phyloP scores from a whole-genome alignment of 2,113 vertebrate genomes.

The Misgurnus anguillicaudatus region DNA sequence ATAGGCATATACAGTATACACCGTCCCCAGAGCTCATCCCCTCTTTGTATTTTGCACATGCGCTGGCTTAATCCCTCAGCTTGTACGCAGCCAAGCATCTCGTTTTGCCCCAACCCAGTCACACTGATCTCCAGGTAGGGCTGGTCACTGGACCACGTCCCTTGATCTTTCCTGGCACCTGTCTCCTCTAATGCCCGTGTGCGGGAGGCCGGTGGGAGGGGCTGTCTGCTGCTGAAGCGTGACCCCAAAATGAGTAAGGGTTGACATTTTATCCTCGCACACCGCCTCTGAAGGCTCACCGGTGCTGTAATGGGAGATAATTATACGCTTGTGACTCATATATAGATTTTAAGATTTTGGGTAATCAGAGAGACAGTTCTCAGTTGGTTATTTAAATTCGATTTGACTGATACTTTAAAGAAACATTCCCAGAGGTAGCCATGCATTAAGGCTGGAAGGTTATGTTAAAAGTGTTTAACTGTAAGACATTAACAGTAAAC shows the following conservation, averaged over 20 bases:
- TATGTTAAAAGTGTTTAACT: not conserved
- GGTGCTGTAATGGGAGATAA: constrained; percentile 11
- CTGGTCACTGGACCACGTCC: constrained; percentile 18
- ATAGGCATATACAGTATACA: no score
- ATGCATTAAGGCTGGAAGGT: not conserved
- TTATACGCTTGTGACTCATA: constrained; percentile 19
- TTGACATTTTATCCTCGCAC: constrained; percentile 30
- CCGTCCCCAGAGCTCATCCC: no score
- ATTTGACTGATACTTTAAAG: not conserved
- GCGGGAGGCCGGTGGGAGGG: not conserved
- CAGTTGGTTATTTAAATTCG: not conserved
- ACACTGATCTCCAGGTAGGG: constrained; percentile 44
- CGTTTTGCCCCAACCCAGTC: constrained; percentile 6
- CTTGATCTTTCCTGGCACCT: constrained; percentile 55
- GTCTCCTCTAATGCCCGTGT: constrained; percentile 42
- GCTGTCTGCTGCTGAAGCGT: constrained; percentile 35
- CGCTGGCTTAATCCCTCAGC: constrained; percentile 6
- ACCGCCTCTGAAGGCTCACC: constrained; percentile 18
- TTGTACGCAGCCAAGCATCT: not conserved
- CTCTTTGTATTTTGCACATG: not conserved
- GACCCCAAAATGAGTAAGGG: constrained; percentile 41
- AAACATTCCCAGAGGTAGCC: not conserved
- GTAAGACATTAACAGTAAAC: no score
- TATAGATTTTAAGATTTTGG: not conserved
- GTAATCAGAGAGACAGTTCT: not conserved